Conservation (phyloP, 2,113 vertebrate species). For the Cettia cetti region DNA sequence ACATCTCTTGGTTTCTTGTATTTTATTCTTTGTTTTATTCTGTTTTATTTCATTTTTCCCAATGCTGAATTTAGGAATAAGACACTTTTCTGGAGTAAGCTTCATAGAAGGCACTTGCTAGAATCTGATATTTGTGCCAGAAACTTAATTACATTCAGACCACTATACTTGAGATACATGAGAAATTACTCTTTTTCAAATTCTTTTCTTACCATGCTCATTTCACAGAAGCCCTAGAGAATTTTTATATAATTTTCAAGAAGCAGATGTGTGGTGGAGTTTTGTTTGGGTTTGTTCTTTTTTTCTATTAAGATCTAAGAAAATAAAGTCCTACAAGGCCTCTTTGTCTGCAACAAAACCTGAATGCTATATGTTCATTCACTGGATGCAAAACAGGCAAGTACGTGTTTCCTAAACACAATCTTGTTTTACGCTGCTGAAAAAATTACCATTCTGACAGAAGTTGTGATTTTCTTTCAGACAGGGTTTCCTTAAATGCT, state of each 20-base stretch:
- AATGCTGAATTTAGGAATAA: background rate
- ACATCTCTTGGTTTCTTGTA: background rate
- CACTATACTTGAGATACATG: background rate
- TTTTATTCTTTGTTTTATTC: background rate
- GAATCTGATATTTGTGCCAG: background rate
- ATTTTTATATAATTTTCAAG: background rate
- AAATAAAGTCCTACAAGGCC: background rate
- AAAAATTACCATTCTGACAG: background rate
- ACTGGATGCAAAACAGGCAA: background rate
- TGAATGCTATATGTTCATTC: background rate
- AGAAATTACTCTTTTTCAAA: background rate
- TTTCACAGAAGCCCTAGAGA: background rate
- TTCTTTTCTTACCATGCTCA: background rate
- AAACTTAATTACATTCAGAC: background rate
- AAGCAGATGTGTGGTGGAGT: background rate
- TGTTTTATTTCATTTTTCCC: background rate
- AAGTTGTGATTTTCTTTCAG: constrained; percentile 17
- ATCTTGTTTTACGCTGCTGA: background rate
- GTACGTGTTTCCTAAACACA: background rate
- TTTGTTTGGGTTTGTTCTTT: background rate
- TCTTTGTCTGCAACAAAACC: background rate
- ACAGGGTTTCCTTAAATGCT: background rate
- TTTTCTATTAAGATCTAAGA: background rate
- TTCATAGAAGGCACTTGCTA: background rate
- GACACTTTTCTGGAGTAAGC: background rate